These are phyloP conservation scores for Rhinophrynus dorsalis DNA, from an alignment of 2,797 vertebrate genomes.

Conservation along the genomic window DNA sequence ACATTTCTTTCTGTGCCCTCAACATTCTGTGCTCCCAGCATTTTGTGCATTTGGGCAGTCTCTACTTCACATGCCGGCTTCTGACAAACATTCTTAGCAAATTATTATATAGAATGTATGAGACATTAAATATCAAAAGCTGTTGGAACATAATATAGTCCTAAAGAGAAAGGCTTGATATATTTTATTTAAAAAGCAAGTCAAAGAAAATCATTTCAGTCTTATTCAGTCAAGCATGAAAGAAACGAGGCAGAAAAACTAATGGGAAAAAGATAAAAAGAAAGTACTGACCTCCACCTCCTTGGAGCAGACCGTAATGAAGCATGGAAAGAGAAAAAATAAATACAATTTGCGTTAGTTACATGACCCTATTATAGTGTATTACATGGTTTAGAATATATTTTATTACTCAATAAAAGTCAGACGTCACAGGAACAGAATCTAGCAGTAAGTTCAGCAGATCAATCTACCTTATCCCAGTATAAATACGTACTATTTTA, in stretches of 20 bases:
- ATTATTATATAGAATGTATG: too few relatives aligned
- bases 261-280: not conserved
- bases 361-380: not conserved
- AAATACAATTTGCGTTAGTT: conserved; percentile 1
- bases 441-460: too few relatives aligned
- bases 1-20: too few relatives aligned
- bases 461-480: too few relatives aligned
- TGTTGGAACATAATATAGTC: not conserved
- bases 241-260: not conserved
- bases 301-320: not conserved
- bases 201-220: not conserved
- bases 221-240: not conserved
- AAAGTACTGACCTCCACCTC: conserved; percentile 39
- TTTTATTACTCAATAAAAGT: too few relatives aligned
- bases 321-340: conserved; percentile 18
- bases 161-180: not conserved
- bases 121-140: not conserved
- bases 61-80: too few relatives aligned
- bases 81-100: too few relatives aligned
- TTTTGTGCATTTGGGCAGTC: too few relatives aligned
- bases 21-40: too few relatives aligned
- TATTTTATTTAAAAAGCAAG: not conserved
- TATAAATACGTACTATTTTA: too few relatives aligned
- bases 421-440: too few relatives aligned
- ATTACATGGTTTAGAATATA: too few relatives aligned